These are phyloP conservation scores for Lordiphosa mommai DNA, from an alignment of 1,140 invertebrate genomes.

Conservation along the genomic window DNA sequence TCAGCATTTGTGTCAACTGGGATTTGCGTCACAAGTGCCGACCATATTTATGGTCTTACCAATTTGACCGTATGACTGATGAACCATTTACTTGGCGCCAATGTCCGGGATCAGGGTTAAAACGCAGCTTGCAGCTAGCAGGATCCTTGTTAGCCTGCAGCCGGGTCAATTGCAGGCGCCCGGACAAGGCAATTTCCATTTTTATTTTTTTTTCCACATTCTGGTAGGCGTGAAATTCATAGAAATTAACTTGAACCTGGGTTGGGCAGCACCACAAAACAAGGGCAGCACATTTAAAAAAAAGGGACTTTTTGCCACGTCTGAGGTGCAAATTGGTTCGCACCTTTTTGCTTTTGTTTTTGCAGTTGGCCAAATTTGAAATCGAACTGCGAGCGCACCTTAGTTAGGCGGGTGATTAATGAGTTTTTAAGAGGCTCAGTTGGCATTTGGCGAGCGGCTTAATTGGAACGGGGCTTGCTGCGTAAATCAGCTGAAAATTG, in stretches of 20 bases:
- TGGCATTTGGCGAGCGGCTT: conserved; percentile 63
- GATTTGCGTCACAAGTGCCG: too few species aligned
- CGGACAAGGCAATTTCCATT: conserved; percentile 14
- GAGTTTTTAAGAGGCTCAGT: conserved; percentile 78
- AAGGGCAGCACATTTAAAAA: conserved; percentile 10
- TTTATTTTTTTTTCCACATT: neutral
- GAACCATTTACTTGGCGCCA: conserved; percentile 67
- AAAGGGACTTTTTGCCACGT: conserved; percentile 48
- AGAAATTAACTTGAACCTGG: conserved; percentile 54
- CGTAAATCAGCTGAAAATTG: conserved; percentile 78
- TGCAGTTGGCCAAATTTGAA: conserved; percentile 63
- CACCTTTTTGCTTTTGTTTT: conserved; percentile 46
- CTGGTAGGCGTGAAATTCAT: conserved; percentile 72
- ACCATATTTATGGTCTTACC: neutral
- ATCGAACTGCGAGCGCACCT: conserved; percentile 59
- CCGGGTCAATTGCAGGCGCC: conserved; percentile 10
- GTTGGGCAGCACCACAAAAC: conserved; percentile 10
- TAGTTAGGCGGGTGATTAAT: conserved; percentile 79
- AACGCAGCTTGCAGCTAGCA: conserved; percentile 28
- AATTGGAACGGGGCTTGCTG: conserved; percentile 75
- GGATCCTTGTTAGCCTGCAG: neutral
- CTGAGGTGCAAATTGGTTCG: conserved; percentile 77
- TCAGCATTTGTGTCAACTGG: neutral
- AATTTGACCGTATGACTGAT: conserved; percentile 18
- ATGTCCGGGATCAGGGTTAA: neutral